These are phyloP conservation scores for Helostoma temminkii DNA, from an alignment of 2,797 vertebrate species.

Conservation along the genomic window DNA sequence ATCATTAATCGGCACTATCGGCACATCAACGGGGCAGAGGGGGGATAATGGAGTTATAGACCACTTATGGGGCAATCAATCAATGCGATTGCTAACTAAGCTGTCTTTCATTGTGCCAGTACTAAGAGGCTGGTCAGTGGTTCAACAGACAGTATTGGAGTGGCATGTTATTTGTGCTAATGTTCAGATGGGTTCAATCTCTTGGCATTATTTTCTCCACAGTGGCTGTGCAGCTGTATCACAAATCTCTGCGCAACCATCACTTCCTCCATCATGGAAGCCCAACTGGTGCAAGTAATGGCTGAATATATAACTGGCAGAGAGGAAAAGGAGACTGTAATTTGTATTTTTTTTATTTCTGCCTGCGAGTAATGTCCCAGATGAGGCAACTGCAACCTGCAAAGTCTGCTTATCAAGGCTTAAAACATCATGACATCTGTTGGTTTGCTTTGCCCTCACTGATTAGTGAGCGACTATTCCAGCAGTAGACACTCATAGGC, in stretches of 20 bases:
- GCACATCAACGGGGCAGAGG: constrained; percentile 64
- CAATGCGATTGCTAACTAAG: constrained; percentile 65
- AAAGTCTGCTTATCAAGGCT: not conserved
- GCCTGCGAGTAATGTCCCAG: no score
- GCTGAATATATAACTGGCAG: constrained; percentile 26
- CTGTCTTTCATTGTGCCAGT: constrained; percentile 47
- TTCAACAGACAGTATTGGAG: constrained; percentile 7
- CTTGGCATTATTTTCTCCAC: constrained; percentile 18
- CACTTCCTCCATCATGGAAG: not conserved
- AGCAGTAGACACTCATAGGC: no score
- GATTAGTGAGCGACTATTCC: not conserved
- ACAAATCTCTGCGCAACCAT: constrained; percentile 35
- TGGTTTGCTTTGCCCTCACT: not conserved
- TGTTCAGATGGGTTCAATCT: constrained; percentile 24
- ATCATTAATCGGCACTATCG: constrained; percentile 77
- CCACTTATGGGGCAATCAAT: constrained; percentile 72
- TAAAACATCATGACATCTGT: not conserved
- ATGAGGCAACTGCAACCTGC: not conserved
- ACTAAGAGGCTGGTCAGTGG: constrained; percentile 43
- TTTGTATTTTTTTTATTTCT: not conserved
- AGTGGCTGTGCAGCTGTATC: constrained; percentile 9
- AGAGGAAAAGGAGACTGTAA: not conserved
- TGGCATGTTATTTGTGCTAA: constrained; percentile 44
- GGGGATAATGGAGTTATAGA: constrained; percentile 70
- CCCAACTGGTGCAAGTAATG: constrained; percentile 4